Conservation (phyloP, 2,797 vertebrate genomes). For the Karalla daura region DNA sequence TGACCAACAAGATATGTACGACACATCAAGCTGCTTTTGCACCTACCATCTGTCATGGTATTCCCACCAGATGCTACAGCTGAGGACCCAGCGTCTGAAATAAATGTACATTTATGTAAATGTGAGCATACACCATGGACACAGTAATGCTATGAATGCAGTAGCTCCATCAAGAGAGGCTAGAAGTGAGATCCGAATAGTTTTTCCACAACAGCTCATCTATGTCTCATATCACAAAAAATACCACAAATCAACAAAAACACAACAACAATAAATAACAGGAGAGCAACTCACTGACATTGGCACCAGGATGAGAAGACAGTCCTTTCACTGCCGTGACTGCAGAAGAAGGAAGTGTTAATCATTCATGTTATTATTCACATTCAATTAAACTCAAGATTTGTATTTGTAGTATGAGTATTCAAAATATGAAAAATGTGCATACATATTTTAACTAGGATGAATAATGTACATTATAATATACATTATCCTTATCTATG, state of each 20-base stretch:
- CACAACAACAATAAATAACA: no score
- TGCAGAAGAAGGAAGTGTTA: not conserved
- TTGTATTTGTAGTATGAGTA: no score
- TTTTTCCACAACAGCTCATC: not conserved
- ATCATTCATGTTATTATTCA: no score
- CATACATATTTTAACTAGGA: no score
- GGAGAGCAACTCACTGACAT: not conserved
- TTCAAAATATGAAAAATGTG: no score
- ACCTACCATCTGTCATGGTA: not conserved
- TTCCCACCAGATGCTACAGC: not conserved
- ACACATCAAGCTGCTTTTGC: not conserved
- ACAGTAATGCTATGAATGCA: not conserved
- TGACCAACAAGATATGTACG: not conserved
- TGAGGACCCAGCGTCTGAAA: conserved; percentile 3
- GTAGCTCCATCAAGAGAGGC: not conserved
- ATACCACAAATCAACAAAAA: no score
- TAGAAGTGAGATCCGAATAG: not conserved
- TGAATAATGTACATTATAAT: no score
- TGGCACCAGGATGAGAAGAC: not conserved
- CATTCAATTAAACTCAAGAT: not conserved
- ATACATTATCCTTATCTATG: no score
- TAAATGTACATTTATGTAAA: no score
- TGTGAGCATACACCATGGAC: not conserved
- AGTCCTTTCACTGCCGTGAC: not conserved
- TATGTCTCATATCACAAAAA: not conserved